phyloP scores from a whole-genome alignment of 2,888 invertebrate genomes.

The Pristionchus arcanus region DNA sequence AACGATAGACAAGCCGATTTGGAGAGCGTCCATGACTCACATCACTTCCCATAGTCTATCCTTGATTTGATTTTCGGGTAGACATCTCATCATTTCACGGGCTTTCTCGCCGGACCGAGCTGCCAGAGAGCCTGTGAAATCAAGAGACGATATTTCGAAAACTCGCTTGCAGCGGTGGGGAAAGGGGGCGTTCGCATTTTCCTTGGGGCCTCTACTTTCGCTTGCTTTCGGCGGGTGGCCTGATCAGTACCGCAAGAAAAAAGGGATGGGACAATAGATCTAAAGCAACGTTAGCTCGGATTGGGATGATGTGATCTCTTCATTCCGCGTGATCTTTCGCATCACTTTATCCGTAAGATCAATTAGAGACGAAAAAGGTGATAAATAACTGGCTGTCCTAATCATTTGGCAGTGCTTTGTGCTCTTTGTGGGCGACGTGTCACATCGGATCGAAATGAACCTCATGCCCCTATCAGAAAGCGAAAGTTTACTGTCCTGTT shows the following conservation, averaged over 20 bases:
- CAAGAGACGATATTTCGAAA: not conserved
- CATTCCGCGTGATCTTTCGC: too few relatives aligned
- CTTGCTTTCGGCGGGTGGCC: not conserved
- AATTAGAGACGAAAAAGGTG: too few relatives aligned
- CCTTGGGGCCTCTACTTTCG: not conserved
- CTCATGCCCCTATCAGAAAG: too few relatives aligned
- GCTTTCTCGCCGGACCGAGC: too few relatives aligned
- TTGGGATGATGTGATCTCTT: too few relatives aligned
- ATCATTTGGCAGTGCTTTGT: not conserved
- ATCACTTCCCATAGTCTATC: too few relatives aligned
- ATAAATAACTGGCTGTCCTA: not conserved
- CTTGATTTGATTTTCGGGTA: too few relatives aligned
- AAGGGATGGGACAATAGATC: not conserved
- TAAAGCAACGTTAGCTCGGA: too few relatives aligned
- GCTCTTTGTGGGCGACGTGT: not conserved
- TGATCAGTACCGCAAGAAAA: not conserved
- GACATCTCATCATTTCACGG: too few relatives aligned
- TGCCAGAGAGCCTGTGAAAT: too few relatives aligned
- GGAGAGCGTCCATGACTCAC: not conserved
- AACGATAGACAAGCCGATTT: not conserved
- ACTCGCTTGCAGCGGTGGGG: not conserved
- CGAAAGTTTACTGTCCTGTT: too few relatives aligned
- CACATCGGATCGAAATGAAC: not conserved
- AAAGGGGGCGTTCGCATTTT: not conserved
- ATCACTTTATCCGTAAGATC: too few relatives aligned